Evolutionary conservation across 1,140 invertebrate species (phyloP), one percentile per base, ranked within the genome.

Genomic region (Vanessa atalanta): DNA sequence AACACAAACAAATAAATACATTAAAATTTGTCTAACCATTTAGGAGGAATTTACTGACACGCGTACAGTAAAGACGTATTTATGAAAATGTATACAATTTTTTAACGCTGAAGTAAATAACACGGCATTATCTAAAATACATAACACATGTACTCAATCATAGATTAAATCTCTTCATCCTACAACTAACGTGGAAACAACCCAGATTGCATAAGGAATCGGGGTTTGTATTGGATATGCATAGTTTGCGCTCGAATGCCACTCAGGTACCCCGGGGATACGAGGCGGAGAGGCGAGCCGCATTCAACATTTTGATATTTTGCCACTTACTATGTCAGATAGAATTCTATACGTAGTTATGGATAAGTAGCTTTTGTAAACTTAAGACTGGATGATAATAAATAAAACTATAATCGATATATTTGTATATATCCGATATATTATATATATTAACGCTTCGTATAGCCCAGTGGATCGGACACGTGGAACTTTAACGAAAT

Each of bases 161-260:
- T 37, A 60, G 47, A 43, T 23, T 60, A 60, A 69, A 69, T n/a
- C 50, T 60, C 48, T 23, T 68, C 55, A 67, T 70, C 57, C 57
- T 64, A 68, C 48, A 64, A 69, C 57, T 47, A 11, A 47, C 67
- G 55, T 26, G 16, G 66, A 65, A 68, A 66, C 60, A 15, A 37
- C 69, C 76, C 47, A 82, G 72, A 79, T 79, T 82, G 76, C 72
- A 75, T 70, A 74, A 75, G 72, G 67, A 75, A 78, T 77, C 72
- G 64, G 73, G 70, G 70, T 70, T 78, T 71, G 79, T 80, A 84
- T 83, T 79, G 81, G 79, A 78, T 84, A 83, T 82, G 79, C 81
- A 84, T 80, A 80, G 79, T 69, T 73, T 71, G 72, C 71, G 78
- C 78, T 74, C 73, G 77, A 60, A 77, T 83, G 71, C 77, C 31